Percentiles rank a stretch among this genome's conserved stretches.
These are phyloP conservation scores for Syngnathus typhle DNA, from an alignment of 2,113 vertebrate genomes.

Conservation along the genomic window DNA sequence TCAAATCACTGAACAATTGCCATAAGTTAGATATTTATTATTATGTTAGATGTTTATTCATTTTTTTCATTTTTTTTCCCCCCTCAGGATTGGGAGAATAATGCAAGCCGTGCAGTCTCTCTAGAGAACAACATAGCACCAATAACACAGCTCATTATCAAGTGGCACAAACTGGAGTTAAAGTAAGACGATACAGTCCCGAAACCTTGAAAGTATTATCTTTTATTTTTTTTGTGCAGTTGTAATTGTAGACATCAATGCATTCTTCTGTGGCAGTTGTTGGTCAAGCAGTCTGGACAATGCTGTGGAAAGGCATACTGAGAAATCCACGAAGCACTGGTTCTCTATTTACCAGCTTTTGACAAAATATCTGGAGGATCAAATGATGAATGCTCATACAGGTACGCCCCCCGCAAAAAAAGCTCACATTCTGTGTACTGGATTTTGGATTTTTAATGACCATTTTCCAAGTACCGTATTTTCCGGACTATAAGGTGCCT, in stretches of 20 bases:
- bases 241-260: neutral
- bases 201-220: neutral
- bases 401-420: slow-evolving; percentile 41
- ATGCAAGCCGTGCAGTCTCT: slow-evolving; percentile 82
- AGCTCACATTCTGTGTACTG: neutral
- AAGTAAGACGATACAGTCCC: slow-evolving; percentile 68
- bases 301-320: slow-evolving; percentile 76
- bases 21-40: neutral
- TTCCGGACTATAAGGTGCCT: no score
- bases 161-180: slow-evolving; percentile 90
- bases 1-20: neutral
- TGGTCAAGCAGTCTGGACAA: slow-evolving; percentile 94
- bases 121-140: slow-evolving; percentile 81
- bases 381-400: slow-evolving; percentile 53
- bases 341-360: slow-evolving; percentile 94
- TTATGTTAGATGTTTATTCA: neutral
- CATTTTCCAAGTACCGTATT: neutral
- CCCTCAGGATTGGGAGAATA: slow-evolving; percentile 91
- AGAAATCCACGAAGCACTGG: slow-evolving; percentile 88
- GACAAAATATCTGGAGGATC: slow-evolving; percentile 80
- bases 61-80: neutral
- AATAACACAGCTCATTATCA: slow-evolving; percentile 86
- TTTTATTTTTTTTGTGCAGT: no score
- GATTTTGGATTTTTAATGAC: neutral
- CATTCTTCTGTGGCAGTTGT: slow-evolving; percentile 68